Evolutionary conservation across 2,888 invertebrate species (phyloP), one percentile per base, ranked within the genome.

Genomic region (Calephelis perditalis): DNA sequence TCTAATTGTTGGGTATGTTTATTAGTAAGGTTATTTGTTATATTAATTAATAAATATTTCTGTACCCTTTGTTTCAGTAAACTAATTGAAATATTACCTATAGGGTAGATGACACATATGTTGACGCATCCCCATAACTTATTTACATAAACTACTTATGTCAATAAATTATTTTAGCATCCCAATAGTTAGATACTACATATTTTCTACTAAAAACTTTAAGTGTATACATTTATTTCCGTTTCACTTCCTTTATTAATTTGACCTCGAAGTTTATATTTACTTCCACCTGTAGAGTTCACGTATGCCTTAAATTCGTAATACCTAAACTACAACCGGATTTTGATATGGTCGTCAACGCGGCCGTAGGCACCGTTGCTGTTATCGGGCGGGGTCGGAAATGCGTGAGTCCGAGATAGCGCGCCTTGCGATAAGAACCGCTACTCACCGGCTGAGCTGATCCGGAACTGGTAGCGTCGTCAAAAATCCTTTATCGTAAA

Each of bases 301-400:
- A 52, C 26, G 3, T 52, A 35, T 9, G 35, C 52, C 10, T 35
- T 35, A 52, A 10, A 52, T 52, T 52, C 0, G 52, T 52, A 10
- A 35, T 52, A 52, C 52, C 15, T 44, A 37, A 37, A 56, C 54
- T 58, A 52, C 37, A 59, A 43, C 62, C 57, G 64, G 64, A 63
- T 64, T 66, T 61, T 65, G 61, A 62, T 60, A 56, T 59, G 55
- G 56, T 60, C 46, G 56, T 46, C 59, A 60, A 60, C 57, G 59
- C 61, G 47, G 61, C 58, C 58, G 64, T 62, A 65, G 73, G 75
- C 75, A 80, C 68, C 73, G 71, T 74, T 74, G 73, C 77, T 78
- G 81, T 89, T 90, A 90, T 90, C 89, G 86, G 85, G 86, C 81
- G 88, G 86, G 87, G 88, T 89, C 89, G 89, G 89, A 89, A 90